phyloP scores from a whole-genome alignment of 2,113 vertebrate species.

The Tachycineta bicolor region DNA sequence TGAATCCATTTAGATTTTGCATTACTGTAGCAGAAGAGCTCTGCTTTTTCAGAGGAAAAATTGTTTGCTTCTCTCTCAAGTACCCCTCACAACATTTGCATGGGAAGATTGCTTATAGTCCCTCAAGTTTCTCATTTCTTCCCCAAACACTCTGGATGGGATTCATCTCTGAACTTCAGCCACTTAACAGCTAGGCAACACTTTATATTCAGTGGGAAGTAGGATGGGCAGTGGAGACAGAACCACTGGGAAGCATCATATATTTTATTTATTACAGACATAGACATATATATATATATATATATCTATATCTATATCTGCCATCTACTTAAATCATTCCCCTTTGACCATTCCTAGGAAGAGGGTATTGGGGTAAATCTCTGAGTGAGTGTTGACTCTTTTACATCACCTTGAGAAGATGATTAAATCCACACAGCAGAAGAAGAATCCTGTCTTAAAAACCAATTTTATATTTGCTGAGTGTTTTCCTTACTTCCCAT shows the following conservation, averaged over 20 bases:
- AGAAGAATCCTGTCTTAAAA: background rate
- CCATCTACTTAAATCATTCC: background rate
- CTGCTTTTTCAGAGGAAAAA: slow-evolving; percentile 22
- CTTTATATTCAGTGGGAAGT: background rate
- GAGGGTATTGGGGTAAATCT: background rate
- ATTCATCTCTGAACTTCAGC: slow-evolving; percentile 4
- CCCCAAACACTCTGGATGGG: background rate
- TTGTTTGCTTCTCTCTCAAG: background rate
- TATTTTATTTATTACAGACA: background rate
- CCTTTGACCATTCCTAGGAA: background rate
- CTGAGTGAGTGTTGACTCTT: background rate
- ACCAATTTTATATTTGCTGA: background rate
- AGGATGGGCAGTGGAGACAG: slow-evolving; percentile 15
- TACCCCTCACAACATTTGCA: background rate
- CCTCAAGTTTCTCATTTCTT: background rate
- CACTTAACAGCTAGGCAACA: slow-evolving; percentile 15
- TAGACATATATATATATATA: background rate
- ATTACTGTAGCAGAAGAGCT: slow-evolving; percentile 5
- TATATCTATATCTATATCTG: background rate
- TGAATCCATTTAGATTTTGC: slow-evolving; percentile 47
- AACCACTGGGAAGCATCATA: background rate
- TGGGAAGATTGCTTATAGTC: background rate
- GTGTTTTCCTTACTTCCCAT: background rate
- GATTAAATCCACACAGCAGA: background rate
- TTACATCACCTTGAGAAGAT: background rate